Evolutionary conservation across 2,113 vertebrate genomes (phyloP), one percentile per base, ranked within the genome.

Genomic region (Polypterus senegalus): DNA sequence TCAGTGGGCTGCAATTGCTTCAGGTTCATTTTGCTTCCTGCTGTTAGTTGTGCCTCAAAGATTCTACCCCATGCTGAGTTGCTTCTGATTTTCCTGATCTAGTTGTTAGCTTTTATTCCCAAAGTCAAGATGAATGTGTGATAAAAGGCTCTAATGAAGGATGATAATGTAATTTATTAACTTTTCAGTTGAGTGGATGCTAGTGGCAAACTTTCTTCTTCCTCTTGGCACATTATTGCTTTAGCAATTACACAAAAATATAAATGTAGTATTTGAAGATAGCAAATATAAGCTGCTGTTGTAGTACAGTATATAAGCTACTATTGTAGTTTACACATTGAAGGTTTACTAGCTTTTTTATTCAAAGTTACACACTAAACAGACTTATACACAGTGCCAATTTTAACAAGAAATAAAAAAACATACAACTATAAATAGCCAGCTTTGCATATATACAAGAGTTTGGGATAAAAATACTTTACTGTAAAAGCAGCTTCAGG

Each of bases 31-130:
- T 76, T 77, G 69, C 68, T 71, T 75, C 86, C 78, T 60, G 83
- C 84, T 87, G 84, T 78, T 86, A 76, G 76, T 78, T 83, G 78
- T 76, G 81, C 76, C 74, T 88, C 79, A 80, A 76, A 84, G 77
- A 80, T 61, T 71, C 52, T 66, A 72, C 84, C 78, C 71, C 86
- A 86, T 83, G 81, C 83, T 83, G 86, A 79, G 76, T 53, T 71
- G 70, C 76, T 77, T 74, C 8, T 58, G 71, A 77, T 81, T 80
- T 75, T 79, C 76, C 79, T 76, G 83, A 75, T 84, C 75, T 86
- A 73, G 73, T 76, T 82, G 79, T 77, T 85, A 80, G 78, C 76
- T 82, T 84, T 81, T 85, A 83, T 85, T 88, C 81, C 79, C 73
- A 73, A 83, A 82, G 84, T 82, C 76, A 79, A 77, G 77, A 86